Evolutionary conservation across 2,888 invertebrate genomes (phyloP), one percentile per base, ranked within the genome.

Genomic region (Heliconius erato): DNA sequence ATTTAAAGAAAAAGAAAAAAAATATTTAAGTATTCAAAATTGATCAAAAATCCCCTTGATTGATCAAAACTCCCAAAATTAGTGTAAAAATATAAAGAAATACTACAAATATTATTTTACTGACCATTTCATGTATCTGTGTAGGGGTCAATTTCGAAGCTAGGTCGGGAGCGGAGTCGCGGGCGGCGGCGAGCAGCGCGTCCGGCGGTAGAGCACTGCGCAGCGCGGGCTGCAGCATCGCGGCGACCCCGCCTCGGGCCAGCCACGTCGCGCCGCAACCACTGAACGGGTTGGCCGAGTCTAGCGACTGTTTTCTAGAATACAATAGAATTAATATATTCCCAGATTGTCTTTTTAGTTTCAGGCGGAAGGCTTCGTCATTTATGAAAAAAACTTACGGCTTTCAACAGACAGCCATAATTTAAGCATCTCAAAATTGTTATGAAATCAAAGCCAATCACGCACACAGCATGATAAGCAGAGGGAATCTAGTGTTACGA

Each of bases 41-140:
- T 16, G 23, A 6, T 19, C 7, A n/a, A 65, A 69, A n/a, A n/a
- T n/a, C n/a, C n/a, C n/a, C n/a, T n/a, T n/a, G n/a, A n/a, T n/a
- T n/a, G n/a, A n/a, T n/a, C n/a, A n/a, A n/a, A 69, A 35, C 19
- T n/a, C 4, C 19, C 28, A 2, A 28, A 28, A 32, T 68, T 3
- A 6, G 16, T 68, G 19, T 16, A 1, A 69, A 23, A 28, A 67
- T 67, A 16, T 35, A 35, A 35, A 69, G 1, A 23, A 35, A 1
- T 11, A 26, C 23, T 28, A 19, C n/a, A 59, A 23, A 7, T 76
- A 26, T 63, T 6, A n/a, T 83, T 68, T 65, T 26, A 78, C 59
- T 74, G 63, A 99, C 99, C 98, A 99, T 98, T 79, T 97, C 96
- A 93, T 99, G 98, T 86, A 99, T 98, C 93, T 98, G 97, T 59